Base-by-base conservation (phyloP, 2,888 invertebrate species). In the Amphimallon solstitiale region DNA sequence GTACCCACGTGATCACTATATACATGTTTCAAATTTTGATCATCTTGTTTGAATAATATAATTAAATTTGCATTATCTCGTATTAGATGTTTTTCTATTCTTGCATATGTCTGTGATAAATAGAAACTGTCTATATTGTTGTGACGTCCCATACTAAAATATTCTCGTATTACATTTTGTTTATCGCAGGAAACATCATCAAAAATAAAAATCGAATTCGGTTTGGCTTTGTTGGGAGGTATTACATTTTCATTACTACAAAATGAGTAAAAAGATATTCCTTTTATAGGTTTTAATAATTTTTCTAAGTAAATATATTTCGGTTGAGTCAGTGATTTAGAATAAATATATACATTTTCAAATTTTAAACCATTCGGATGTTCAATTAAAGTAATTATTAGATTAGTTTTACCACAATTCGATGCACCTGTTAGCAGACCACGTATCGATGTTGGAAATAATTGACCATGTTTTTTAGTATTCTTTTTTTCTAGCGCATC, bases 271-370 rank as follows among this genome's bases (percentile, higher is more conserved):
- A 34, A 59, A 43, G 29, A 29, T 40, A 59, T 52, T n/a, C 34
- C 52, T 52, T 52, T 52, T 52, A 52, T 52, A 2, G 52, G 52
- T 34, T 52, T 52, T 19, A 52, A 34, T 10, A 34, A 34, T 34
- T 34, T 35, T 34, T 52, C 34, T 37, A 52, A 52, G 14, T 78
- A 79, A n/a, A n/a, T n/a, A n/a, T n/a, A n/a, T 56, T 78, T 78
- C 9, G 72, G 73, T 71, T 78, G 76, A 70, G 71, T 52, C 4
- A 77, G 45, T 5, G 71, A 71, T 52, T 76, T 76, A 38, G 77
- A 78, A 70, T 78, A 78, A 17, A 80, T 64, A 66, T 78, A 81
- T 46, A 81, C 65, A 70, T 81, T 80, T 73, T 77, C 70, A 72
- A 80, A 81, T 67, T 73, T 70, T 34, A 80, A 65, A 3, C 78